phyloP scores from a whole-genome alignment of 2,113 vertebrate genomes.

The Pteruthius melanotis region DNA sequence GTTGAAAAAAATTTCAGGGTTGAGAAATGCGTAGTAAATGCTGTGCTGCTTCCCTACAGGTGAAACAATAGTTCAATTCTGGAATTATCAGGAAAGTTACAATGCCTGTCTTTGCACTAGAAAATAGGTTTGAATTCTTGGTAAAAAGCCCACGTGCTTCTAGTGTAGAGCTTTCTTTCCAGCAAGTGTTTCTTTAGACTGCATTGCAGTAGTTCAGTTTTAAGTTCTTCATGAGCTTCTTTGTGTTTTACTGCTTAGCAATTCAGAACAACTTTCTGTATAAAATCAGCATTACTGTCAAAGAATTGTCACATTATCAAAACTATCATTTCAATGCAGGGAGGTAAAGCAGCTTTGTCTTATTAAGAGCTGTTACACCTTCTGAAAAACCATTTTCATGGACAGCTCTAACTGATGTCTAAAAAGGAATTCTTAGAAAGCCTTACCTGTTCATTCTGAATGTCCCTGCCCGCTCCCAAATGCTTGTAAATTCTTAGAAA shows the following conservation, averaged over 20 bases:
- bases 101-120: neutral
- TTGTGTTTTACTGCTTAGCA: neutral
- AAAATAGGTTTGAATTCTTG: neutral
- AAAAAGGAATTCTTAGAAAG: neutral
- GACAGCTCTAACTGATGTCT: neutral
- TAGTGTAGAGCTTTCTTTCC: neutral
- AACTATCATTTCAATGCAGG: fast-evolving
- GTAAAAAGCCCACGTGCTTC: neutral
- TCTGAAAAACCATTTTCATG: neutral
- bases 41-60: neutral
- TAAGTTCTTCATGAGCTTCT: neutral
- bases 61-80: neutral
- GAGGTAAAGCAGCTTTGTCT: neutral
- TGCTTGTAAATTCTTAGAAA: neutral
- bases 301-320: neutral
- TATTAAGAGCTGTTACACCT: neutral
- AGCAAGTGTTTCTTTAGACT: neutral
- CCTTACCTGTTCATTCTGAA: neutral
- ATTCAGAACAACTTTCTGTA: neutral
- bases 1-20: neutral
- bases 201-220: neutral
- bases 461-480: neutral
- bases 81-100: neutral
- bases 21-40: neutral
- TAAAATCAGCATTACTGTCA: neutral